A percentile compares a stretch with the other conserved stretches of the same genome.
These are phyloP conservation scores for Ganaspis brasiliensis DNA, from an alignment of 2,888 invertebrate genomes.

Conservation along the genomic window DNA sequence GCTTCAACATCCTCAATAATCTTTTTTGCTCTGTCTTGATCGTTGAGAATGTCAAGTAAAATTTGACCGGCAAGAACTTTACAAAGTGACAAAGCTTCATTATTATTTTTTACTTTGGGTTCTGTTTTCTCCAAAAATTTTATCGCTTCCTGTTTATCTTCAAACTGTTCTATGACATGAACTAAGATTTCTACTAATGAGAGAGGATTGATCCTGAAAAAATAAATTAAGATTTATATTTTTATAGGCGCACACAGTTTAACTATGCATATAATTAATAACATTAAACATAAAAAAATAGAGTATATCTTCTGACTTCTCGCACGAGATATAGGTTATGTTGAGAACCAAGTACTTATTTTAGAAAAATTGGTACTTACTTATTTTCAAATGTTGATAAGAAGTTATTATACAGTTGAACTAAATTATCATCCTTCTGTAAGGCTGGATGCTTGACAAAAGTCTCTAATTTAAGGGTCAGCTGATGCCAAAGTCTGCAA, in stretches of 20 bases:
- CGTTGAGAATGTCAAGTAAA: constrained; percentile 88
- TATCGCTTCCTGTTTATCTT: constrained; percentile 91
- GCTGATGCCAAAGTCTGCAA: constrained; percentile 96
- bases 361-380: constrained; percentile 83
- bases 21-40: constrained; percentile 90
- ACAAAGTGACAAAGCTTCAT: constrained; percentile 94
- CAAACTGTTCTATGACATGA: constrained; percentile 88
- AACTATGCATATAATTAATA: too few species aligned
- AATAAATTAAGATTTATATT: neutral
- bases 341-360: constrained; percentile 41
- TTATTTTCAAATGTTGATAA: constrained; percentile 96
- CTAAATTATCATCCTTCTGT: constrained; percentile 88
- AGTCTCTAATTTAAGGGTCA: constrained; percentile 91
- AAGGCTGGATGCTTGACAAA: constrained; percentile 91
- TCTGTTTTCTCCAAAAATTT: constrained; percentile 94
- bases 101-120: constrained; percentile 91
- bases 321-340: constrained; percentile 59
- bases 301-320: too few species aligned
- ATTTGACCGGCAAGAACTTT: constrained; percentile 93
- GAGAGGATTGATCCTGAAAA: constrained; percentile 93
- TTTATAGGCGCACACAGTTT: too few species aligned
- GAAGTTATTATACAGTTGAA: constrained; percentile 95
- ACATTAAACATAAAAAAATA: too few species aligned
- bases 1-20: constrained; percentile 93
- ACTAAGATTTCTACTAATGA: constrained; percentile 94